These are phyloP conservation scores for Drosophila nikananu DNA, from an alignment of 1,140 invertebrate species.

Conservation along the genomic window DNA sequence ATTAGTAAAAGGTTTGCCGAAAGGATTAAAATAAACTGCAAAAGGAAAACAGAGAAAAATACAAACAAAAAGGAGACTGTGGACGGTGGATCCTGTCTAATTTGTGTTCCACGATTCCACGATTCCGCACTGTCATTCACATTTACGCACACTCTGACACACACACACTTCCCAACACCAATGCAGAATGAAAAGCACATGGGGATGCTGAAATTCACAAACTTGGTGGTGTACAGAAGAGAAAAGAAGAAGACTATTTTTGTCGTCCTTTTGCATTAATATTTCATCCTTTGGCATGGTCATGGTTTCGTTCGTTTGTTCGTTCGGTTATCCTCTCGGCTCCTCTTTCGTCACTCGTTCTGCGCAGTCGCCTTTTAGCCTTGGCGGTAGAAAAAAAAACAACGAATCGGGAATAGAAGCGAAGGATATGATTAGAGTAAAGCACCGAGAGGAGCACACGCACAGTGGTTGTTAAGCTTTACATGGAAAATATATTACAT, in stretches of 20 bases:
- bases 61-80: conserved; percentile 26
- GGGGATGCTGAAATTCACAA: conserved; percentile 49
- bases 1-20: conserved; percentile 22
- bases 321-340: conserved; percentile 20
- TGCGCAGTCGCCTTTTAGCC: conserved; percentile 33
- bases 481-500: neutral
- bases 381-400: conserved; percentile 18
- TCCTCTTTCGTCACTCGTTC: conserved; percentile 6
- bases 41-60: conserved; percentile 12
- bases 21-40: neutral
- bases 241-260: conserved; percentile 21
- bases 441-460: neutral
- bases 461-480: neutral
- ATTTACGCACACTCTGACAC: conserved; percentile 33
- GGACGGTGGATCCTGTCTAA: conserved; percentile 28
- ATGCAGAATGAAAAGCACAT: conserved; percentile 37
- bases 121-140: conserved; percentile 58
- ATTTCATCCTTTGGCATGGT: conserved; percentile 82
- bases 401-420: conserved; percentile 8
- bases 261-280: conserved; percentile 51
- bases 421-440: conserved; percentile 14
- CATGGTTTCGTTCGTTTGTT: conserved; percentile 65
- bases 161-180: conserved; percentile 20
- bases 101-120: conserved; percentile 35
- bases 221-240: conserved; percentile 52